phyloP scores from a whole-genome alignment of 1,140 invertebrate species.

The Conus ventricosus region DNA sequence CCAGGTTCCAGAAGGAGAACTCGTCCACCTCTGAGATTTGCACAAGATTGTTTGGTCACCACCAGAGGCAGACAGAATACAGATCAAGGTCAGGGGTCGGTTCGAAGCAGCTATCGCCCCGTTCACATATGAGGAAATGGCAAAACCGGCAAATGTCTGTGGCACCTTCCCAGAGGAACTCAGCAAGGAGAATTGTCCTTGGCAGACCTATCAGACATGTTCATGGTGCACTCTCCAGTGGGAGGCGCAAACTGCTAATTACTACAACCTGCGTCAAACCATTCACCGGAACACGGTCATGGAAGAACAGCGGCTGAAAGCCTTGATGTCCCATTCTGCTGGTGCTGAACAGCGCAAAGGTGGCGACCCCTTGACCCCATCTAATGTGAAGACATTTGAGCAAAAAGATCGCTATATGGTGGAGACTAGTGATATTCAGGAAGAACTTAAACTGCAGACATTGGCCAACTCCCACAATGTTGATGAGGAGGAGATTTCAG shows the following conservation, averaged over 20 bases:
- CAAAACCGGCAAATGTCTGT: no score
- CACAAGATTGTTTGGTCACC: background rate
- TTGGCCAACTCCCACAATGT: background rate
- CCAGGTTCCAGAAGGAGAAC: background rate
- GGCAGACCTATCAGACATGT: no score
- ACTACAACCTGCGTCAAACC: background rate
- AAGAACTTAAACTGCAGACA: constrained; percentile 15
- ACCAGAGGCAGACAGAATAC: background rate
- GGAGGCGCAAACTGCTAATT: no score
- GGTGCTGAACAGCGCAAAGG: background rate
- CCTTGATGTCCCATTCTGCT: background rate
- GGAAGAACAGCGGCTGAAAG: background rate
- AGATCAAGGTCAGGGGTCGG: background rate
- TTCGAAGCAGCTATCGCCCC: no score
- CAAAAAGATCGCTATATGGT: constrained; percentile 16
- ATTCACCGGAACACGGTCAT: background rate
- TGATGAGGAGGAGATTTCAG: no score
- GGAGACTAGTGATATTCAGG: background rate
- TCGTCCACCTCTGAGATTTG: background rate
- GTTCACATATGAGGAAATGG: no score
- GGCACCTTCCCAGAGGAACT: no score
- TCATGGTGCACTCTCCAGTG: no score
- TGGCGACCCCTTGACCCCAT: no score
- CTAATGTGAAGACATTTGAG: background rate
- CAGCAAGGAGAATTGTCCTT: no score